Percentiles rank a stretch among this genome's conserved stretches.
These are phyloP conservation scores for Heteromyza rotundicornis DNA, from an alignment of 2,888 invertebrate genomes.

Conservation along the genomic window DNA sequence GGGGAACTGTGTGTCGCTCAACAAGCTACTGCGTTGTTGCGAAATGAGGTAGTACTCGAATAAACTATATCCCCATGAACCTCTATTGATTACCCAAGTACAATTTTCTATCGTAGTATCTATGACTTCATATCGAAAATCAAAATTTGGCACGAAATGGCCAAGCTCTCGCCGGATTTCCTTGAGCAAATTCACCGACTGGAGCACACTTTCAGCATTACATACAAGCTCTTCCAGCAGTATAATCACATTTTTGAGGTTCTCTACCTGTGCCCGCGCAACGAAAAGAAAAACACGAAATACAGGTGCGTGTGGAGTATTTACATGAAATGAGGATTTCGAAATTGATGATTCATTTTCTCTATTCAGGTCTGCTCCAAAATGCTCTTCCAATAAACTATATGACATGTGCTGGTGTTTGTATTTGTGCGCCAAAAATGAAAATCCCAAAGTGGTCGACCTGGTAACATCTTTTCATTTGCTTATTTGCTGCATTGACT, in stretches of 20 bases:
- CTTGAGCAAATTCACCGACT: constrained; percentile 81
- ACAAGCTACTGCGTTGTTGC: constrained; percentile 84
- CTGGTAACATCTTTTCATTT: constrained; percentile 94
- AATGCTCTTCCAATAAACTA: constrained; percentile 81
- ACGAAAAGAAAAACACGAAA: constrained; percentile 59
- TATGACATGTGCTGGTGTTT: constrained; percentile 95
- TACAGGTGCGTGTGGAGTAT: constrained; percentile 55
- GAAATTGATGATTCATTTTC: no score
- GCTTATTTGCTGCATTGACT: constrained; percentile 87
- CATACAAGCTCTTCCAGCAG: constrained; percentile 91
- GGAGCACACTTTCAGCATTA: constrained; percentile 91
- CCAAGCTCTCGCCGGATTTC: constrained; percentile 83
- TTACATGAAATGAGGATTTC: no score
- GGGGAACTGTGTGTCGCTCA: constrained; percentile 91
- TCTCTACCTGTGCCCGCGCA: constrained; percentile 75
- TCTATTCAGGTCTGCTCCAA: constrained; percentile 71
- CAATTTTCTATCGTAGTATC: constrained; percentile 68
- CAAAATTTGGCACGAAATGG: constrained; percentile 95
- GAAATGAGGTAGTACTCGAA: constrained; percentile 75
- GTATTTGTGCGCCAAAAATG: constrained; percentile 87
- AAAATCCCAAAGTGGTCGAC: constrained; percentile 86
- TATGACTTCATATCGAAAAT: constrained; percentile 95
- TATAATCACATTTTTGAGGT: constrained; percentile 87
- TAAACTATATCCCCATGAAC: neutral
- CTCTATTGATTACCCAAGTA: neutral